Conservation (phyloP, 2,888 invertebrate species). For the Lasius platythorax region DNA sequence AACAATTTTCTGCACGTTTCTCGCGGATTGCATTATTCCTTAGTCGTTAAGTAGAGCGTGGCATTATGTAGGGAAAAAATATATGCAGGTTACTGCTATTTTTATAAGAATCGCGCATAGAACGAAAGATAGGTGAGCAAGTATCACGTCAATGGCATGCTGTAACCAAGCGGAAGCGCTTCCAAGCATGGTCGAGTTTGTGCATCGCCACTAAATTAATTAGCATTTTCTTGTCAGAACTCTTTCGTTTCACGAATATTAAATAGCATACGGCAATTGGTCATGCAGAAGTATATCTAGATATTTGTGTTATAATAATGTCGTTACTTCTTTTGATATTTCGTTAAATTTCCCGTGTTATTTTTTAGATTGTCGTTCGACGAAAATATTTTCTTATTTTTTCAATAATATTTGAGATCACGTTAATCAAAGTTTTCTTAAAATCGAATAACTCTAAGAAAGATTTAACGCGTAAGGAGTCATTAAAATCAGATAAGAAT, state of each 20-base stretch:
- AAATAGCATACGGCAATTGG: background rate
- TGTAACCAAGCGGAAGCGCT: conserved; percentile 78
- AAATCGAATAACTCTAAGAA: background rate
- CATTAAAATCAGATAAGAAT: background rate
- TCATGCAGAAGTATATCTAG: background rate
- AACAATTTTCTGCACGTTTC: conserved; percentile 21
- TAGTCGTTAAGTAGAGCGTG: conserved; percentile 42
- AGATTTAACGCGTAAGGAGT: background rate
- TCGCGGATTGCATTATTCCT: conserved; percentile 34
- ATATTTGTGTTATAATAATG: background rate
- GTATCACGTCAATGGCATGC: conserved; percentile 51
- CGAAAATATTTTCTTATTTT: background rate
- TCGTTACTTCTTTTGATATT: background rate
- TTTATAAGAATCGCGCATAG: conserved; percentile 21
- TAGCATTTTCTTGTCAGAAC: conserved; percentile 62
- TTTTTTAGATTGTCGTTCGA: background rate
- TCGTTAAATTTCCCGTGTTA: background rate
- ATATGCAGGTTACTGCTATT: conserved; percentile 35
- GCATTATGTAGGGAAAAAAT: conserved; percentile 10
- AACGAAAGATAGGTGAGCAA: conserved; percentile 35
- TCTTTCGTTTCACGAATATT: background rate
- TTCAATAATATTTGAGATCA: background rate
- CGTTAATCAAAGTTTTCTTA: background rate
- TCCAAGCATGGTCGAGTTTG: conserved; percentile 63
- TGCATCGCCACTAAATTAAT: conserved; percentile 69